Base-by-base conservation (phyloP, 2,113 vertebrate species). In the Nannospalax galili region DNA sequence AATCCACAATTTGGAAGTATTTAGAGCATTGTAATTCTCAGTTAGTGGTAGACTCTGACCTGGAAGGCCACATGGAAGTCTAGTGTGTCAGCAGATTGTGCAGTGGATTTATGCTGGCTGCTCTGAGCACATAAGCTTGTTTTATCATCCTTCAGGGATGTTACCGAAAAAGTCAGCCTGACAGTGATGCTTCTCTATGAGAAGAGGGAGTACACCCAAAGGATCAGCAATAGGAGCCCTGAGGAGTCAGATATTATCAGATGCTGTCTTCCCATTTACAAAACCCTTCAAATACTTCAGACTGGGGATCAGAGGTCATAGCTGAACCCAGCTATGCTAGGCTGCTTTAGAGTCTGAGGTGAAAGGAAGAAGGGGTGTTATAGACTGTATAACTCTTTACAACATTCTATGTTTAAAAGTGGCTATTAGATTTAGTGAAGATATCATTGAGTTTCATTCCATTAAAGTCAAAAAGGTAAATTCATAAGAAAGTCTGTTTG, bases 171-270 rank as follows among this genome's bases (percentile, higher is more conserved):
- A 95, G 69, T 86, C 9, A 32, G 35, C 62, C 80, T 78, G 45
- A 45, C 62, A 78, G 62, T 81, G 84, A 60, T 65, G 58, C 84
- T 94, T 91, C 26, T 82, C 67, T 88, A 42, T 58, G 77, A 92
- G 85, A 88, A 91, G 67, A 80, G 30, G 94, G 48, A 45, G 67
- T 67, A 26, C 20, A 42, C n/a, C 14, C 90, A 81, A 78, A 95
- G 79, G 56, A 94, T 9, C n/a, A 78, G 40, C 9, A 7, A 62
- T 42, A 69, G 56, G 45, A 91, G 24, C 77, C 9, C 16, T 28
- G 42, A 85, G 52, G 45, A 79, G 20, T 84, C 64, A 74, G 12
- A 9, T 81, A 32, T 88, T 52, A 58, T 60, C 84, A 26, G 32
- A 81, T 58, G 7, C n/a, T 70, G 37, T 16, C 7, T 24, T 86